Conservation (phyloP, 2,888 invertebrate species). For the Heliothis peltigera region DNA sequence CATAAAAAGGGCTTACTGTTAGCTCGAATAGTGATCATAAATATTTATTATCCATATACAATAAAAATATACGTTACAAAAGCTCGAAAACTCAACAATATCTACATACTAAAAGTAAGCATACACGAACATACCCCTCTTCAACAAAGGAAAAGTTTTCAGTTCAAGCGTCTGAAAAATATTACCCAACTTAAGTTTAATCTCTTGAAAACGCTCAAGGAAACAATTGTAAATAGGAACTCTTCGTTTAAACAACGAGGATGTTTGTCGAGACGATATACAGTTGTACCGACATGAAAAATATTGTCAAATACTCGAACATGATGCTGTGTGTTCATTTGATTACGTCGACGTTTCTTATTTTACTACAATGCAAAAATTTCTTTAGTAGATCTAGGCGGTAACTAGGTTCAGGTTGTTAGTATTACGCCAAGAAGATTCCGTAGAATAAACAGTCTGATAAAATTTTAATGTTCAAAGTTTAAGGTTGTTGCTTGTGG, state of each 20-base stretch:
- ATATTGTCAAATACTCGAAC: slow-evolving; percentile 44
- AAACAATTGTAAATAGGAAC: slow-evolving; percentile 84
- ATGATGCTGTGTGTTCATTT: neutral
- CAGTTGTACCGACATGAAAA: slow-evolving; percentile 34
- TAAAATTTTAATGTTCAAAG: too few species aligned
- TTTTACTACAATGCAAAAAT: too few species aligned
- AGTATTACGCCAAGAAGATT: too few species aligned
- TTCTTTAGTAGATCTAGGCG: too few species aligned
- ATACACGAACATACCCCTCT: slow-evolving; percentile 47
- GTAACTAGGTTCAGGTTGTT: too few species aligned
- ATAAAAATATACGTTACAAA: slow-evolving; percentile 22
- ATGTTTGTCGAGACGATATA: slow-evolving; percentile 61
- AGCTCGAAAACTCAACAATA: slow-evolving; percentile 36
- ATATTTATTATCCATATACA: slow-evolving; percentile 26
- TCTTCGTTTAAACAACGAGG: slow-evolving; percentile 68
- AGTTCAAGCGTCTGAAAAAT: slow-evolving; percentile 83
- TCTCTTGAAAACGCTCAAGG: slow-evolving; percentile 82
- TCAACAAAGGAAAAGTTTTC: slow-evolving; percentile 81
- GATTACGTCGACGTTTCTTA: neutral
- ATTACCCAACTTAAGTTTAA: slow-evolving; percentile 87
- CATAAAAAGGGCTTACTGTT: too few species aligned
- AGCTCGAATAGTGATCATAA: slow-evolving; percentile 17
- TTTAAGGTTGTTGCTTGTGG: too few species aligned
- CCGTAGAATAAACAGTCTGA: too few species aligned
- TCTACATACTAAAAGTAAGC: slow-evolving; percentile 32